A percentile compares a stretch with the other conserved stretches of the same genome.
phyloP scores from a whole-genome alignment of 2,797 vertebrate species.

The Rhinogobio ventralis region DNA sequence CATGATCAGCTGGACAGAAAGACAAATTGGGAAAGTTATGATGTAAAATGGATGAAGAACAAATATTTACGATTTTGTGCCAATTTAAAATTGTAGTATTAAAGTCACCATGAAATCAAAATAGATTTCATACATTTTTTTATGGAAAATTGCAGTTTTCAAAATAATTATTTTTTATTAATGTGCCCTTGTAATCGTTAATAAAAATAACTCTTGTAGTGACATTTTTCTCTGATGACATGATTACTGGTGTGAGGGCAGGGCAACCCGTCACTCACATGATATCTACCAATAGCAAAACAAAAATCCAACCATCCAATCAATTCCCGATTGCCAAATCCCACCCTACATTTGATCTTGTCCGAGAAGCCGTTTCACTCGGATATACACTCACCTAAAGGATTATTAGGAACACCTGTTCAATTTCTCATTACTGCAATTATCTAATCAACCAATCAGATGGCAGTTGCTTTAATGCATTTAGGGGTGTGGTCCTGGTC shows the following conservation, averaged over 20 bases:
- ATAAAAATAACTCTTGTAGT: neutral
- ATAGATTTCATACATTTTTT: neutral
- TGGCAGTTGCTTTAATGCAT: too few relatives aligned
- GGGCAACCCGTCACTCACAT: neutral
- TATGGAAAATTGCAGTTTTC: neutral
- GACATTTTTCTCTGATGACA: neutral
- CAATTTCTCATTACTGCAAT: too few relatives aligned
- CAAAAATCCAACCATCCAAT: neutral
- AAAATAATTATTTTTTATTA: neutral
- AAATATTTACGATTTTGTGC: neutral
- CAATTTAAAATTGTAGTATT: neutral
- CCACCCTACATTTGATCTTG: neutral
- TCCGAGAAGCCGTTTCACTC: neutral
- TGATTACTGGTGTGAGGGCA: neutral
- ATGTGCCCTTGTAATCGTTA: neutral
- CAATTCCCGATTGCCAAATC: neutral
- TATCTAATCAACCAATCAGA: too few relatives aligned
- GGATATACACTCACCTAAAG: too few relatives aligned
- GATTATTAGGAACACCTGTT: too few relatives aligned
- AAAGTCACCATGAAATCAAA: neutral
- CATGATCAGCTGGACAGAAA: constrained; percentile 78
- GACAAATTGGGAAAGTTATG: neutral
- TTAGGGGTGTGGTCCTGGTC: too few relatives aligned
- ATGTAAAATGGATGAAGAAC: neutral
- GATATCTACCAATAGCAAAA: neutral